Conservation (phyloP, 1,140 invertebrate species). For the Scaptomyza montana region DNA sequence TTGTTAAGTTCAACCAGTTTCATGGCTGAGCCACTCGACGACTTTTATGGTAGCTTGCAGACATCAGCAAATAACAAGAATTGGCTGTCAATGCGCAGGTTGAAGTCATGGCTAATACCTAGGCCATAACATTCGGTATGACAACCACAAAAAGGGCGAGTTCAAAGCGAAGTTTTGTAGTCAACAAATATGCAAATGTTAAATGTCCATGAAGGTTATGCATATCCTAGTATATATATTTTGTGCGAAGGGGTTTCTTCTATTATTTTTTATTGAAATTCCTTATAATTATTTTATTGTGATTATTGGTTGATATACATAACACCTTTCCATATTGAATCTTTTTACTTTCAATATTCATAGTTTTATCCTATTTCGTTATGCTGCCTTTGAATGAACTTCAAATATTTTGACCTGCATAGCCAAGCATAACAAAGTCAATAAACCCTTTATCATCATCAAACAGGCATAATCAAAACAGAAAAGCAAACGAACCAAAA, state of each 20-base stretch:
- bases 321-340: no score
- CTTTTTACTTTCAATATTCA: no score
- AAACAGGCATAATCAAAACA: constrained; percentile 56
- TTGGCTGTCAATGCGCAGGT: constrained; percentile 47
- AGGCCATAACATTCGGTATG: constrained; percentile 23
- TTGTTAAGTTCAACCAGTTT: constrained; percentile 46
- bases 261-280: no score
- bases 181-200: neutral
- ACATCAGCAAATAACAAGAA: constrained; percentile 43
- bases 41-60: constrained; percentile 55
- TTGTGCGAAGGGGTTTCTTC: no score
- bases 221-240: neutral
- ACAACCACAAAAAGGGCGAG: constrained; percentile 26
- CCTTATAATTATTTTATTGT: no score
- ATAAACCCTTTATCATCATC: constrained; percentile 52
- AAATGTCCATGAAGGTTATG: neutral
- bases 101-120: constrained; percentile 47
- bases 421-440: constrained; percentile 46
- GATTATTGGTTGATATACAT: no score
- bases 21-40: constrained; percentile 25
- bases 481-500: constrained; percentile 43
- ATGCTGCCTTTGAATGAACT: no score
- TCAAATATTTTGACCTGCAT: constrained; percentile 29
- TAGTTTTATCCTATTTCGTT: no score
- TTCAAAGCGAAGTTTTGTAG: neutral